phyloP scores from a whole-genome alignment of 1,140 invertebrate genomes.

The Holcopasites calliopsidis region DNA sequence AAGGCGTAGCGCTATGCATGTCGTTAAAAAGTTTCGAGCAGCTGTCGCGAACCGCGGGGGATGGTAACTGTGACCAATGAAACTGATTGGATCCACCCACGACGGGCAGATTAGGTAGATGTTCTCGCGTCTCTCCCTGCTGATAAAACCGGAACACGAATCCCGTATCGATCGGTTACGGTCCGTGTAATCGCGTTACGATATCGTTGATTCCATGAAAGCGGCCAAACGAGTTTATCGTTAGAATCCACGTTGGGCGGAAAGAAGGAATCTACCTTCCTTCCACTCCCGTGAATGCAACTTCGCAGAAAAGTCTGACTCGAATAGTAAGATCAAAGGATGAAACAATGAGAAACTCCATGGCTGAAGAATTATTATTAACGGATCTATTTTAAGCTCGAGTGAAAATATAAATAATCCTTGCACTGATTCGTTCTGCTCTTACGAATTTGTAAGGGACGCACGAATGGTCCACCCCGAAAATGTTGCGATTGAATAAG shows the following conservation, averaged over 20 bases:
- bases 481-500: no score
- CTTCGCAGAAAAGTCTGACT: not conserved
- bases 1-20: not conserved
- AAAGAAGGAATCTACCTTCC: no score
- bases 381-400: no score
- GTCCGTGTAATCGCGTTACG: constrained; percentile 3
- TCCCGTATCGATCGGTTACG: constrained; percentile 14
- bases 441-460: no score
- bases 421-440: no score
- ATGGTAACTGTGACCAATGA: not conserved
- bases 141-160: constrained; percentile 32
- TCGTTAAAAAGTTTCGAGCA: constrained; percentile 10
- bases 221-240: not conserved
- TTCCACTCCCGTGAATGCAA: not conserved
- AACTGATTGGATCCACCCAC: constrained; percentile 33
- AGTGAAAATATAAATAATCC: no score
- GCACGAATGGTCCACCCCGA: no score
- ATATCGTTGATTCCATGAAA: not conserved
- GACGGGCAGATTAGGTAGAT: constrained; percentile 17
- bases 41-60: not conserved
- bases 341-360: no score
- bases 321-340: no score
- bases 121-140: constrained; percentile 14
- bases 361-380: no score
- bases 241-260: not conserved